Conservation (phyloP, 2,797 vertebrate genomes). For the Chaenodraco wilsoni region DNA sequence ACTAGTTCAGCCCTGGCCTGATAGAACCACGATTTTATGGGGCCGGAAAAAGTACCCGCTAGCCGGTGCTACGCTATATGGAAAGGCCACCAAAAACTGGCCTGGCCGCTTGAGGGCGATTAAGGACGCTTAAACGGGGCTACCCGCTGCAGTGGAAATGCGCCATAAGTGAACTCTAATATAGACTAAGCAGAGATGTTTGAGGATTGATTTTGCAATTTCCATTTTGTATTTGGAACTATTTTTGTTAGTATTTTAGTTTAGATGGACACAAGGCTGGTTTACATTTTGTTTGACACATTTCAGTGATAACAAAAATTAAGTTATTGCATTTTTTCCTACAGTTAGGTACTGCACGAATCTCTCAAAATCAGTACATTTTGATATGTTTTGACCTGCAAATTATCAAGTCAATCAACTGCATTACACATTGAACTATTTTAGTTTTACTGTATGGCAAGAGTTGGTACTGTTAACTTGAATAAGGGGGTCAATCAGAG, state of each 20-base stretch:
- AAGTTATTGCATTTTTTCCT: not conserved
- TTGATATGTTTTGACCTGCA: not conserved
- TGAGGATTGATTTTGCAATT: not conserved
- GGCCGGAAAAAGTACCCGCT: no score
- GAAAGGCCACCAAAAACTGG: no score
- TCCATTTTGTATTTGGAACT: not conserved
- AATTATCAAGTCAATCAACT: not conserved
- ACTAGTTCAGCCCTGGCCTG: no score
- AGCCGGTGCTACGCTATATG: no score
- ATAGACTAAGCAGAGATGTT: not conserved
- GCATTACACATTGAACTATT: not conserved
- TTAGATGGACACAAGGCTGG: not conserved
- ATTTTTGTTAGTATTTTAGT: not conserved
- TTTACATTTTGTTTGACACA: not conserved
- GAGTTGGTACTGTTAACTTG: not conserved
- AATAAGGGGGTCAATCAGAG: not conserved
- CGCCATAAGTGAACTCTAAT: not conserved
- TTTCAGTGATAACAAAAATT: no score
- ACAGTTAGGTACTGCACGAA: not conserved
- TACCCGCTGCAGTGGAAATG: no score
- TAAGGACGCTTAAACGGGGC: no score
- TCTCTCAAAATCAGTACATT: not conserved
- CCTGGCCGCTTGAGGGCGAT: no score
- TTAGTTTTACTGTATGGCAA: not conserved
- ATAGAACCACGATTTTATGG: no score